Evolutionary conservation across 2,797 vertebrate species (phyloP).

Genomic region (Catamblyrhynchus diadema): DNA sequence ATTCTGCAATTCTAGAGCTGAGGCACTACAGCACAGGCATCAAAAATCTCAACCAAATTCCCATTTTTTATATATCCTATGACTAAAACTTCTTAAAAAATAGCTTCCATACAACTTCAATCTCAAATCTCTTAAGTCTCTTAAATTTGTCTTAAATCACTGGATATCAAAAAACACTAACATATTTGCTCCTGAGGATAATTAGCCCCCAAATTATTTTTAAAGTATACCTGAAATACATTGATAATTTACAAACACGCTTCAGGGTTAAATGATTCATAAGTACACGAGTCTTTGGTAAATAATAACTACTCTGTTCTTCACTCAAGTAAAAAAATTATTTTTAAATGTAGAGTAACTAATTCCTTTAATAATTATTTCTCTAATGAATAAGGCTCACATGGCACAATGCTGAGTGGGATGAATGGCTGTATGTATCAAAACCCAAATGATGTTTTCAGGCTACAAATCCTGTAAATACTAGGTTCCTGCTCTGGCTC

Average conservation of each 20-base stretch:
- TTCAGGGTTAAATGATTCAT: background rate
- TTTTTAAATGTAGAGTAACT: constrained; percentile 35
- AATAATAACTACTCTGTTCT: constrained; percentile 26
- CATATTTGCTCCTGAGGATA: constrained; percentile 13
- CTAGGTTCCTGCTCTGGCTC: background rate
- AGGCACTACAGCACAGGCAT: constrained; percentile 25
- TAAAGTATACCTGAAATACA: constrained; percentile 32
- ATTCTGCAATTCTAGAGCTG: constrained; percentile 10
- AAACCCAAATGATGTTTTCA: background rate
- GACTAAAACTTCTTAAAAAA: background rate
- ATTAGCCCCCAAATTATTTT: background rate
- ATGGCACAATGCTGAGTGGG: background rate
- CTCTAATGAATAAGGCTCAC: constrained; percentile 35
- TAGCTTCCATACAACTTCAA: background rate
- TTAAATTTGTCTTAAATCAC: background rate
- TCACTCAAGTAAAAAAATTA: constrained; percentile 26
- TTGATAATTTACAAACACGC: background rate
- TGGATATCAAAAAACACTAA: constrained; percentile 28
- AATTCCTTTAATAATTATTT: background rate
- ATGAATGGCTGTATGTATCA: background rate
- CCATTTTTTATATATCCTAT: background rate
- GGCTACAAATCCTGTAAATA: background rate
- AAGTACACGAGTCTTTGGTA: constrained; percentile 60
- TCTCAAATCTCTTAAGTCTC: background rate
- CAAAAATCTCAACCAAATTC: constrained; percentile 21